Evolutionary conservation across 2,113 vertebrate genomes (phyloP).

Genomic region (Strigops habroptila): DNA sequence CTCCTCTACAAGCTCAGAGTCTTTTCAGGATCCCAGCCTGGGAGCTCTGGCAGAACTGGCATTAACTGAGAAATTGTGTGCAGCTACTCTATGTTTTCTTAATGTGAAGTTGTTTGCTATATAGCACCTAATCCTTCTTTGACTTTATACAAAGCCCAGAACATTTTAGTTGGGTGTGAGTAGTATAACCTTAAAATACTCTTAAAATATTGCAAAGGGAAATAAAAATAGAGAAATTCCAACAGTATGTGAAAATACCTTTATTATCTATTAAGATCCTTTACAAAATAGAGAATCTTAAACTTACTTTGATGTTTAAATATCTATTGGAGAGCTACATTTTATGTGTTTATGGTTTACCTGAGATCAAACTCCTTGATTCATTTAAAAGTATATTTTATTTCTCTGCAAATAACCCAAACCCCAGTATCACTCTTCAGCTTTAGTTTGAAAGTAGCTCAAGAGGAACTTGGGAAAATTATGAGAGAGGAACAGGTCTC

Average conservation of each 20-base stretch:
- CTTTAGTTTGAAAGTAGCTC: neutral
- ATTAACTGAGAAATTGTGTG: neutral
- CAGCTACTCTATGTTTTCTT: neutral
- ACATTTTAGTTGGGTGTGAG: neutral
- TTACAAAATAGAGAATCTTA: constrained; percentile 1
- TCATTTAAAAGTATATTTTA: neutral
- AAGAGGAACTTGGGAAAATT: neutral
- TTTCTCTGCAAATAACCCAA: neutral
- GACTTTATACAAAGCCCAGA: neutral
- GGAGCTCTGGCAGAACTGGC: neutral
- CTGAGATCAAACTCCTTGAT: neutral
- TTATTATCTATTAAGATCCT: neutral
- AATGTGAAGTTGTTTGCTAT: neutral
- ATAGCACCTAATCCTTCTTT: neutral
- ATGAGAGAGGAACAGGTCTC: neutral
- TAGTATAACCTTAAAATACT: neutral
- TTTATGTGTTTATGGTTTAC: neutral
- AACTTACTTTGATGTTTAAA: neutral
- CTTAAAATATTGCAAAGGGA: neutral
- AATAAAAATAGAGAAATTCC: neutral
- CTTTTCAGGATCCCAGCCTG: neutral
- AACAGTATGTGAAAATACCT: neutral
- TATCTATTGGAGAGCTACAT: neutral
- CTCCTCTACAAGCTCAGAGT: neutral
- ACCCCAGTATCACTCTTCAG: neutral